Conservation (phyloP, 2,797 vertebrate genomes). For the Mionectes olivaceus region DNA sequence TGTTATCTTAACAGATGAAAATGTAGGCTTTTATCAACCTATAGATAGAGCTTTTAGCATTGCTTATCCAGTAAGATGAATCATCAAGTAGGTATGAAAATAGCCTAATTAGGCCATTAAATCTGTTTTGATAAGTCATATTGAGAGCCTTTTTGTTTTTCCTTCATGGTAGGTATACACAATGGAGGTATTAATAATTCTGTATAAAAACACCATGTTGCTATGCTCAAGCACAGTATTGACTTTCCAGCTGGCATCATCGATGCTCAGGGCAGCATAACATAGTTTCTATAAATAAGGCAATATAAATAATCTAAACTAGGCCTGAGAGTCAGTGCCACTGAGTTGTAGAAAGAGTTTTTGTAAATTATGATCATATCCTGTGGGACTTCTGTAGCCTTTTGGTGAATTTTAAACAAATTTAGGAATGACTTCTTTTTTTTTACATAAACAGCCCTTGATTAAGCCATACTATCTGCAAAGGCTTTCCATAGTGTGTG, state of each 20-base stretch:
- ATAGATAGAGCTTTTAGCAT: background rate
- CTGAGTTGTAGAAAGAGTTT: background rate
- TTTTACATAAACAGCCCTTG: background rate
- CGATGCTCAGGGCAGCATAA: rapidly evolving
- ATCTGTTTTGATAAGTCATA: background rate
- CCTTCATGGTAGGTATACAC: background rate
- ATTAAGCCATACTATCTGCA: background rate
- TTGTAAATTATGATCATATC: background rate
- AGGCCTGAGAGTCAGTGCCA: background rate
- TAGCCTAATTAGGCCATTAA: background rate
- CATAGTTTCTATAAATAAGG: background rate
- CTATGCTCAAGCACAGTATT: rapidly evolving
- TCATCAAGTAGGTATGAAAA: background rate
- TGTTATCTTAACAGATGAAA: background rate
- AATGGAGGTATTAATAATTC: background rate
- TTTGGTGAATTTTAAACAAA: background rate
- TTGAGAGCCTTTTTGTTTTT: background rate
- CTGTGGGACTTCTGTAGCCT: background rate
- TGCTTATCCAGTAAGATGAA: background rate
- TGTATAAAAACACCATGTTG: rapidly evolving
- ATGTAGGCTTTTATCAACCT: background rate
- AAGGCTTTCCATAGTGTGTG: background rate
- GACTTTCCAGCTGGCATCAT: background rate
- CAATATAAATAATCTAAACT: background rate
- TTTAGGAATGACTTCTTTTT: background rate